Evolutionary conservation across 2,888 invertebrate genomes (phyloP).

Genomic region (Nomada goodeniana): DNA sequence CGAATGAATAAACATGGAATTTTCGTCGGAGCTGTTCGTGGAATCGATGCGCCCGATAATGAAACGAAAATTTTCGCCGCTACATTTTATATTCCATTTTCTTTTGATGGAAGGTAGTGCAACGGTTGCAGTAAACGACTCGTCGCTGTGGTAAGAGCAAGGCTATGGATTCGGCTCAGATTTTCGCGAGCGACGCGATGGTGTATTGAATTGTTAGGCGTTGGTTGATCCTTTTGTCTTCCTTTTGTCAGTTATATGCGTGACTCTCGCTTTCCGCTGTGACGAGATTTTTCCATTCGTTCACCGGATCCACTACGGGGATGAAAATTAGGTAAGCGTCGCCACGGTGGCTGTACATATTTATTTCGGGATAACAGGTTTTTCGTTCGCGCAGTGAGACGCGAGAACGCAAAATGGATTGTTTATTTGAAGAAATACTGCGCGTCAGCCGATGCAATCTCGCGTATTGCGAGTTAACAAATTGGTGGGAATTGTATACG

Average conservation of each 20-base stretch:
- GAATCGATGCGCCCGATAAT: constrained; percentile 8
- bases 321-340: constrained; percentile 14
- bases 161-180: constrained; percentile 1
- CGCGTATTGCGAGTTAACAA: background rate
- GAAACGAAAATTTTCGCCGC: background rate
- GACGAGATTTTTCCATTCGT: background rate
- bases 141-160: background rate
- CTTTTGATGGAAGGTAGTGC: background rate
- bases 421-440: background rate
- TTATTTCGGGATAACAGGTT: background rate
- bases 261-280: background rate
- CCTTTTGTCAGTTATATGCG: background rate
- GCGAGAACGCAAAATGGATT: too few species aligned
- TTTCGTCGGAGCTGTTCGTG: background rate
- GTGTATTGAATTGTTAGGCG: constrained; percentile 28
- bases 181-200: constrained; percentile 34
- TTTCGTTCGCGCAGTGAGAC: background rate
- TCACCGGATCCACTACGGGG: background rate
- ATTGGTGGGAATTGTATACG: too few species aligned
- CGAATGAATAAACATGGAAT: background rate
- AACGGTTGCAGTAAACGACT: constrained; percentile 11
- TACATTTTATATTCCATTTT: background rate
- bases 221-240: background rate
- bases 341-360: background rate
- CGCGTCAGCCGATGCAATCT: background rate